phyloP scores from a whole-genome alignment of 2,113 vertebrate species.

The Archilochus colubris region DNA sequence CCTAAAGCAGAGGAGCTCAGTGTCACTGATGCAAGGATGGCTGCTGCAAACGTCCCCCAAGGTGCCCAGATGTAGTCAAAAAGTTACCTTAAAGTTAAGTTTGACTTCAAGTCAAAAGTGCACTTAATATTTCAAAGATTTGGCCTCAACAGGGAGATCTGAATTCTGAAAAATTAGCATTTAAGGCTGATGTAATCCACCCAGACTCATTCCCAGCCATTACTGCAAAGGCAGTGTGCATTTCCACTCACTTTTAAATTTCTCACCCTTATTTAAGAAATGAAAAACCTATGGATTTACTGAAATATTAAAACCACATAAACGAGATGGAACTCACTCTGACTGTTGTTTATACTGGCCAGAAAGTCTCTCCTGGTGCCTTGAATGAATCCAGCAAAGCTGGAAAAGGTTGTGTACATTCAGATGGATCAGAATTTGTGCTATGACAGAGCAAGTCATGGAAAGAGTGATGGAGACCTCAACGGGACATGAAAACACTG shows the following conservation, averaged over 20 bases:
- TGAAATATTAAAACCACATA: not conserved
- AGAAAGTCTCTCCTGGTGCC: not conserved
- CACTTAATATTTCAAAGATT: not conserved
- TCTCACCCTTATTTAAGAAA: not conserved
- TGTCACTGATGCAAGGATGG: not conserved
- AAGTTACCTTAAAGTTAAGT: not conserved
- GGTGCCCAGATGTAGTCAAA: not conserved
- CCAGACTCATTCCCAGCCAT: not conserved
- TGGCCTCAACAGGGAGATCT: not conserved
- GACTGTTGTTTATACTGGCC: not conserved
- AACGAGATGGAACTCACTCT: not conserved
- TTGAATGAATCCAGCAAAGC: not conserved
- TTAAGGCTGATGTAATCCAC: not conserved
- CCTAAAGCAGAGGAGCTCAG: no score
- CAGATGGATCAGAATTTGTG: not conserved
- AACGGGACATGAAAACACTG: fast-evolving
- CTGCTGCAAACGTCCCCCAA: not conserved
- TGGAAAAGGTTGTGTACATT: not conserved
- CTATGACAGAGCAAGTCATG: not conserved
- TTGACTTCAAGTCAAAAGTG: no score
- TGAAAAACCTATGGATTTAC: not conserved
- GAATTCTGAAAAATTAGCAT: not conserved
- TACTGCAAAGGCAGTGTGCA: not conserved
- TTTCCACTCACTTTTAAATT: not conserved
- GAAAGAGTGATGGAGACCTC: not conserved